These are phyloP conservation scores for Drosophila ustulata DNA, from an alignment of 2,888 invertebrate genomes.

Conservation along the genomic window DNA sequence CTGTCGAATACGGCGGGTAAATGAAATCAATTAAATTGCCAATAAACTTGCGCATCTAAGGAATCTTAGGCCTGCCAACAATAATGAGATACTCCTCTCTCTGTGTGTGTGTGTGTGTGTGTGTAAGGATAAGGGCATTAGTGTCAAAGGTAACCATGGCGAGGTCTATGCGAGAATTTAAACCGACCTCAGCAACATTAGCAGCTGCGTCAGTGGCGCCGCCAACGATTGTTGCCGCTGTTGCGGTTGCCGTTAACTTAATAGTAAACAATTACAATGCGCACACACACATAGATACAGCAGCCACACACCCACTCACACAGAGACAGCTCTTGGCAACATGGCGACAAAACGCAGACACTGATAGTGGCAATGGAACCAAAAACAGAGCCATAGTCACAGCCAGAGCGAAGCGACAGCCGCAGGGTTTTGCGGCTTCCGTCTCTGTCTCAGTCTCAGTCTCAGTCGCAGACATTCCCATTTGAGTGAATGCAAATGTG, in stretches of 20 bases:
- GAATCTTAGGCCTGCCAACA: constrained; percentile 43
- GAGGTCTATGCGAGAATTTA: constrained; percentile 46
- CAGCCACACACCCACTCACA: constrained; percentile 14
- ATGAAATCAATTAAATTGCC: constrained; percentile 67
- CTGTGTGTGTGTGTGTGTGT: constrained; percentile 4
- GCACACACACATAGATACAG: constrained; percentile 22
- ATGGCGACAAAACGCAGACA: constrained; percentile 10
- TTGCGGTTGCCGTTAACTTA: constrained; percentile 76
- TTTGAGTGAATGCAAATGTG: constrained; percentile 18
- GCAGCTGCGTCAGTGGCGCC: constrained; percentile 48
- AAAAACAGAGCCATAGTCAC: background rate
- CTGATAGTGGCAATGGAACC: constrained; percentile 20
- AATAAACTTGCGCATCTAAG: constrained; percentile 41
- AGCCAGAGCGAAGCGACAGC: constrained; percentile 50
- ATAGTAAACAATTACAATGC: constrained; percentile 73
- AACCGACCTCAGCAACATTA: constrained; percentile 52
- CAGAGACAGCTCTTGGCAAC: background rate
- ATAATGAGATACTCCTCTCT: constrained; percentile 41
- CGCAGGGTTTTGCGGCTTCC: constrained; percentile 60
- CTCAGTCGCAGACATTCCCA: constrained; percentile 42
- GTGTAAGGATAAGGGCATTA: constrained; percentile 50
- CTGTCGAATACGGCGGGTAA: constrained; percentile 29
- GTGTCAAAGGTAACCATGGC: constrained; percentile 64
- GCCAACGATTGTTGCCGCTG: constrained; percentile 65
- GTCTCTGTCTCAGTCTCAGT: constrained; percentile 12